phyloP scores from a whole-genome alignment of 2,797 vertebrate genomes.

The Pteronotus mesoamericanus region DNA sequence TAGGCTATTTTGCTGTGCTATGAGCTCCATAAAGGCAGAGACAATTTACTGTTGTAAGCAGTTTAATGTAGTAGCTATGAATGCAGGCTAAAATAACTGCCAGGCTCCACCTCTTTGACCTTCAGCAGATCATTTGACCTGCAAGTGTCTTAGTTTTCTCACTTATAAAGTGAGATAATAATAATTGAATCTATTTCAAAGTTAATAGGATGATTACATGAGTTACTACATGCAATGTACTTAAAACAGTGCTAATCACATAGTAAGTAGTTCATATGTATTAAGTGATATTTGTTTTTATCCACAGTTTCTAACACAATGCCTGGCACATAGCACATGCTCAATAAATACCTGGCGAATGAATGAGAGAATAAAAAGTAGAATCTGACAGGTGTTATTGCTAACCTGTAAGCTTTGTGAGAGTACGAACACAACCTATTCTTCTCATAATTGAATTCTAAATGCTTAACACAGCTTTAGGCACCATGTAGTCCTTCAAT shows the following conservation, averaged over 20 bases:
- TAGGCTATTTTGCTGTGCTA: neutral
- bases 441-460: neutral
- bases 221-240: neutral
- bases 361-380: neutral
- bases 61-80: neutral
- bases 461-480: neutral
- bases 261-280: neutral
- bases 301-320: neutral
- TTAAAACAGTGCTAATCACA: neutral
- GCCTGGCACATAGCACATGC: neutral
- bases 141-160: neutral
- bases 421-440: neutral
- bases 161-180: slow-evolving; percentile 21
- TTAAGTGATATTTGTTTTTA: neutral
- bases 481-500: neutral
- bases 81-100: neutral
- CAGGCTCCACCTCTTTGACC: neutral
- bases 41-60: neutral
- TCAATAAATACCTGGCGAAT: neutral
- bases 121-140: neutral
- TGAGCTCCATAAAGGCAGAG: neutral
- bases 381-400: neutral
- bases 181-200: neutral
- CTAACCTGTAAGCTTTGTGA: neutral
- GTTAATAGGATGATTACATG: neutral